These are phyloP conservation scores for Salvelinus namaycush DNA, from an alignment of 2,113 vertebrate species.

Conservation along the genomic window DNA sequence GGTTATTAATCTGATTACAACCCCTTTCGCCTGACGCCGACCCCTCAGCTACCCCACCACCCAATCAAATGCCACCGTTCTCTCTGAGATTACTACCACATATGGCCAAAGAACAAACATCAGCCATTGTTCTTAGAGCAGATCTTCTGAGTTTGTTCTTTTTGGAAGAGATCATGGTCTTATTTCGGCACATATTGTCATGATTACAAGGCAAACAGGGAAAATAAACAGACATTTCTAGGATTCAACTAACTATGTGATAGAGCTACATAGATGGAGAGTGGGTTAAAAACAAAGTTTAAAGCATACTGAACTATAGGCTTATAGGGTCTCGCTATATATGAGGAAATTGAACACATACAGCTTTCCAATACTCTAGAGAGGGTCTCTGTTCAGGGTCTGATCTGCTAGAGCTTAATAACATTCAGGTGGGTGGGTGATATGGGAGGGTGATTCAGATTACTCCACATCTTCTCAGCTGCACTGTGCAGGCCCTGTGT, in stretches of 20 bases:
- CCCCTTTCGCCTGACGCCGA: conserved; percentile 16
- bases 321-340: neutral
- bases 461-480: neutral
- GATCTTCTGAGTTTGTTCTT: conserved; percentile 48
- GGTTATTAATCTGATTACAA: conserved; percentile 71
- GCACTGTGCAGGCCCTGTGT: neutral
- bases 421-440: neutral
- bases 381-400: neutral
- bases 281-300: neutral
- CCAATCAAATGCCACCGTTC: conserved; percentile 50
- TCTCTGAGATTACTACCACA: conserved; percentile 44
- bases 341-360: neutral
- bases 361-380: conserved; percentile 15
- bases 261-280: neutral
- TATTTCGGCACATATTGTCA: conserved; percentile 38
- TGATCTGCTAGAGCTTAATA: neutral
- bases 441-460: neutral
- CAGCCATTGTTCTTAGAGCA: conserved; percentile 65
- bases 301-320: conserved; percentile 1
- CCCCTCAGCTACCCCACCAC: conserved; percentile 27
- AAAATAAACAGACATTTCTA: neutral
- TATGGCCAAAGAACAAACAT: conserved; percentile 48
- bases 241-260: neutral
- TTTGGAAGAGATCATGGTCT: conserved; percentile 41
- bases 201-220: conserved; percentile 21